Percentiles rank a stretch among this genome's conserved stretches.
Evolutionary conservation across 1,140 invertebrate species (phyloP).

Genomic region (Drosophila orena): DNA sequence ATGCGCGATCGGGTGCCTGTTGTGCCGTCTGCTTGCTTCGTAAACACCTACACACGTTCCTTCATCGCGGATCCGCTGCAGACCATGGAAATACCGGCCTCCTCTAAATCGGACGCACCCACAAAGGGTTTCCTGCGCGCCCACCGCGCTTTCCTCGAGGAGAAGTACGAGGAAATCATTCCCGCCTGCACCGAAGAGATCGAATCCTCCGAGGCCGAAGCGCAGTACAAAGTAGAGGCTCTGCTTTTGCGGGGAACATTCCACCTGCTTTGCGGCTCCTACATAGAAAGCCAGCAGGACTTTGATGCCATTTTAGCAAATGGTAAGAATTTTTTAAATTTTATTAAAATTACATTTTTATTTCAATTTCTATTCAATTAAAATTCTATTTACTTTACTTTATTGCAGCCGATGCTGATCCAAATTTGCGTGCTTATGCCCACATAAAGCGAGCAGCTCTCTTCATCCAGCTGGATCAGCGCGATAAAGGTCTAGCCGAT

Average conservation of each 20-base stretch:
- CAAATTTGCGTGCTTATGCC: slow-evolving; percentile 92
- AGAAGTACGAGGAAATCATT: slow-evolving; percentile 92
- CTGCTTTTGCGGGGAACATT: slow-evolving; percentile 93
- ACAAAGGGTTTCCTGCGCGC: slow-evolving; percentile 88
- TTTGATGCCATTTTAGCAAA: slow-evolving; percentile 88
- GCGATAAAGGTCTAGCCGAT: slow-evolving; percentile 90
- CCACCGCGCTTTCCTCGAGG: slow-evolving; percentile 88
- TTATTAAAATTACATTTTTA: background rate
- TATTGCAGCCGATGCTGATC: slow-evolving; percentile 85
- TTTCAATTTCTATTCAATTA: no score
- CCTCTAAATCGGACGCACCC: slow-evolving; percentile 69
- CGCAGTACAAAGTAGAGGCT: slow-evolving; percentile 87
- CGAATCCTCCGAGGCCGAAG: slow-evolving; percentile 86
- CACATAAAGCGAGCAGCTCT: slow-evolving; percentile 95
- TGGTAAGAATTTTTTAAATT: slow-evolving; percentile 51
- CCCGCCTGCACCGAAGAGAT: slow-evolving; percentile 93
- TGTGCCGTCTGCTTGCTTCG: slow-evolving; percentile 93
- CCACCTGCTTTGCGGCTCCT: slow-evolving; percentile 90
- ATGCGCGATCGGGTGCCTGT: slow-evolving; percentile 89
- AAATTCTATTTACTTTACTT: background rate
- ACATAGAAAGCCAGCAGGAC: slow-evolving; percentile 90
- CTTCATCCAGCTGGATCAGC: slow-evolving; percentile 91
- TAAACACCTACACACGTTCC: slow-evolving; percentile 93
- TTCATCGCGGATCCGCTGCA: slow-evolving; percentile 92
- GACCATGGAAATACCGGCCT: slow-evolving; percentile 24